Evolutionary conservation across 30 jellyfish, hydroid and myxozoan species (phyloP).

Genomic region (Nemopilema nomurai): DNA sequence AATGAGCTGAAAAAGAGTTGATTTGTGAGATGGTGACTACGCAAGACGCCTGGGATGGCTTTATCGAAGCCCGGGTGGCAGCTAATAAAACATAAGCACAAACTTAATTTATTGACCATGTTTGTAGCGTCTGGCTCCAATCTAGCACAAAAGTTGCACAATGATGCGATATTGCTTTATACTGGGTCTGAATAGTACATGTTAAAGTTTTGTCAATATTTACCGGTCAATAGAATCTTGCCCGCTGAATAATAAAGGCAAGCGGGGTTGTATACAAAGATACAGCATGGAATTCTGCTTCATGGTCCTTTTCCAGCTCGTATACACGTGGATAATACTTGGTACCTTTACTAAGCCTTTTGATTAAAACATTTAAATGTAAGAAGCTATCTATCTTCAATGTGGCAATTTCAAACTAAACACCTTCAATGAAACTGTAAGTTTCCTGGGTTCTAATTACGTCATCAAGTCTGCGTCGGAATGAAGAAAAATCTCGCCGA

Average conservation of each 20-base stretch:
- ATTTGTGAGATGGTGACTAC: too few relatives aligned
- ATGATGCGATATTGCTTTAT: neutral
- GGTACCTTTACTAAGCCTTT: too few relatives aligned
- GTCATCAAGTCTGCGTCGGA: too few relatives aligned
- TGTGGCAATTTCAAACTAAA: too few relatives aligned
- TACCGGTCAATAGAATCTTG: neutral
- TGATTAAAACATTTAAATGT: too few relatives aligned
- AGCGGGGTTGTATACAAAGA: neutral
- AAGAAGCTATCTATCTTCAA: too few relatives aligned
- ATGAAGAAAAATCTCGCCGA: too few relatives aligned
- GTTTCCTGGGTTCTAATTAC: too few relatives aligned
- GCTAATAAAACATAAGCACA: neutral
- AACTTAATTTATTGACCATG: neutral
- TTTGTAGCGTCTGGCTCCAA: neutral
- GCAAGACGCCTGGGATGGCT: neutral
- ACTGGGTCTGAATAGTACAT: too few relatives aligned
- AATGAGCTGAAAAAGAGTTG: slow-evolving; percentile 67
- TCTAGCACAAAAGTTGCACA: neutral
- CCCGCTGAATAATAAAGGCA: neutral
- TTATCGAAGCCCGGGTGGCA: neutral
- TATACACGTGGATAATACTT: too few relatives aligned
- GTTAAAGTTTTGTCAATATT: neutral
- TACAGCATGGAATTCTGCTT: neutral
- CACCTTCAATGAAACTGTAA: too few relatives aligned
- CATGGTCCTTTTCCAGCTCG: too few relatives aligned